A percentile compares a stretch with the other conserved stretches of the same genome.
Evolutionary conservation across 2,113 vertebrate species (phyloP).

Genomic region (Eublepharis macularius): DNA sequence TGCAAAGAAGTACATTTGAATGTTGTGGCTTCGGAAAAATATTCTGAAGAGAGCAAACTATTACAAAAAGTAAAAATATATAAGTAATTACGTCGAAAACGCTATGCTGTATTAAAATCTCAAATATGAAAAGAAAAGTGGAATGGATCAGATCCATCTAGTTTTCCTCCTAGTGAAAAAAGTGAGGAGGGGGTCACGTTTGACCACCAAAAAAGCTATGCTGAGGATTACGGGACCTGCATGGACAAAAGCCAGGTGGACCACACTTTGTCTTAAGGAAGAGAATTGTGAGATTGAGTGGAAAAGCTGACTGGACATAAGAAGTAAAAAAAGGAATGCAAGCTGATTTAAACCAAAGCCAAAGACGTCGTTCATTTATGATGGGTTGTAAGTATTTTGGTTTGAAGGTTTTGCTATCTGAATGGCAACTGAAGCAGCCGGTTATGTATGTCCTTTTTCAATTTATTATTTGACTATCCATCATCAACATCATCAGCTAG

Average conservation of each 20-base stretch:
- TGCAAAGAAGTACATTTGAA: not conserved
- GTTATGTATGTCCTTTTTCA: too few species aligned
- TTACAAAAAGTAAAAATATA: not conserved
- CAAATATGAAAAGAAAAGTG: not conserved
- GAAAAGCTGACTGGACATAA: too few species aligned
- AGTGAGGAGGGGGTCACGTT: too few species aligned
- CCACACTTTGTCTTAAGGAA: too few species aligned
- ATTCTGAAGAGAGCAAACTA: not conserved
- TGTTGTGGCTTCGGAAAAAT: conserved; percentile 13
- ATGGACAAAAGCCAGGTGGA: too few species aligned
- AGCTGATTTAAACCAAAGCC: not conserved
- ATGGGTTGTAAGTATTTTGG: not conserved
- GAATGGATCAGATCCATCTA: too few species aligned
- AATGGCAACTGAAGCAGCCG: not conserved
- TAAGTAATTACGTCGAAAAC: not conserved
- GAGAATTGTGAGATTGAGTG: too few species aligned
- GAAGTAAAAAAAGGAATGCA: too few species aligned
- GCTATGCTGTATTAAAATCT: not conserved
- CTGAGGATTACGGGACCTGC: too few species aligned
- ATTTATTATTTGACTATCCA: not conserved
- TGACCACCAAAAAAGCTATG: too few species aligned
- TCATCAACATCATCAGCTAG: not conserved
- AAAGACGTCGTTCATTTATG: not conserved
- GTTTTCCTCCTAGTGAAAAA: too few species aligned
- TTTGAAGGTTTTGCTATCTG: not conserved